phyloP scores from a whole-genome alignment of 2,888 invertebrate species.

The Dynastes tityus region DNA sequence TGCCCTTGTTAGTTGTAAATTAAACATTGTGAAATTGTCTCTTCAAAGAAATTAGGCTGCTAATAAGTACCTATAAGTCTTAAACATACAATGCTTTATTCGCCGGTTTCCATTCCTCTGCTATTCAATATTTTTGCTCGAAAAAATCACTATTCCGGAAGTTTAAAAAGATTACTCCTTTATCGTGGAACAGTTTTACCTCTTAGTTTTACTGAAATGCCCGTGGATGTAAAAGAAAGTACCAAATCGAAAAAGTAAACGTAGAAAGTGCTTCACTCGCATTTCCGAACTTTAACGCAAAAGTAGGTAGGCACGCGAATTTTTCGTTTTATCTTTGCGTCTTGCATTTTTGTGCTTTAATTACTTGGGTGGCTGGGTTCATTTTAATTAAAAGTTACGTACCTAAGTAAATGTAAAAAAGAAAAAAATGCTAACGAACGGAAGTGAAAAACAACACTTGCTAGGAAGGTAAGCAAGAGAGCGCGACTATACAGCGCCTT shows the following conservation, averaged over 20 bases:
- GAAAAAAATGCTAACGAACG: background rate
- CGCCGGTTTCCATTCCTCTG: too few relatives aligned
- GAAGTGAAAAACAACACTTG: background rate
- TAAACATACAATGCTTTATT: too few relatives aligned
- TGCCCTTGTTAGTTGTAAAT: too few relatives aligned
- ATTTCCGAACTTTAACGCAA: slow-evolving; percentile 8
- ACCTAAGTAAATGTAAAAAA: slow-evolving; percentile 24
- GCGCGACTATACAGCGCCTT: background rate
- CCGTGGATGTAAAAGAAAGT: background rate
- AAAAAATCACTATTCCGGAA: too few relatives aligned
- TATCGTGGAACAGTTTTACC: too few relatives aligned
- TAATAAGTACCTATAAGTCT: too few relatives aligned
- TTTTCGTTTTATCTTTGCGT: slow-evolving; percentile 14
- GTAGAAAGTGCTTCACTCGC: background rate
- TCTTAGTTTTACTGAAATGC: background rate
- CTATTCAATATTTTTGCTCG: too few relatives aligned
- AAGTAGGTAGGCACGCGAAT: background rate
- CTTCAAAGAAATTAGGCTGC: too few relatives aligned
- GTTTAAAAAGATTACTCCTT: background rate
- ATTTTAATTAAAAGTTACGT: slow-evolving; percentile 38
- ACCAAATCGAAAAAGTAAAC: slow-evolving; percentile 18
- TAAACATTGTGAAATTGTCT: too few relatives aligned
- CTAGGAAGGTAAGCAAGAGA: background rate
- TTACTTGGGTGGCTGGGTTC: slow-evolving; percentile 36
- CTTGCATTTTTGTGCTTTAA: slow-evolving; percentile 35